Evolutionary conservation across 2,888 invertebrate genomes (phyloP).

Genomic region (Drosophila aldrichi): DNA sequence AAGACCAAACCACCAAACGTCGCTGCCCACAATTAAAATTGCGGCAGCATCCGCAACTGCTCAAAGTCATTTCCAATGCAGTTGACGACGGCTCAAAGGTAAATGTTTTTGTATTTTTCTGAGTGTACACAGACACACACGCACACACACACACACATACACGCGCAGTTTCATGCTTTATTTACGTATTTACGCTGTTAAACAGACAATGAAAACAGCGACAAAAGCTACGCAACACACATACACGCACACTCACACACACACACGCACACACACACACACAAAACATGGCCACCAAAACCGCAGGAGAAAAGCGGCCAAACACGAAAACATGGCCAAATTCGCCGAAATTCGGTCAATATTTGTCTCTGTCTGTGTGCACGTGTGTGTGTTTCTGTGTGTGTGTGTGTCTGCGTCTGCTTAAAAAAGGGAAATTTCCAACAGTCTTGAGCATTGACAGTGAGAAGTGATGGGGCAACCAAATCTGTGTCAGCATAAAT

Average conservation of each 20-base stretch:
- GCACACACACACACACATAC: not conserved
- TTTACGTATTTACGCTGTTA: conserved; percentile 48
- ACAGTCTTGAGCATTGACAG: conserved; percentile 31
- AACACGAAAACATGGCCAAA: conserved; percentile 52
- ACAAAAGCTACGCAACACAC: conserved; percentile 38
- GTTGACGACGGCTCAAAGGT: conserved; percentile 35
- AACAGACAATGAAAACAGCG: conserved; percentile 54
- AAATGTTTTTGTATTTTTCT: conserved; percentile 19
- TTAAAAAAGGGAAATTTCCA: conserved; percentile 52
- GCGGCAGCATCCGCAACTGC: conserved; percentile 5
- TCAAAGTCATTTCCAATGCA: not conserved
- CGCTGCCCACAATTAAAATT: conserved; percentile 42
- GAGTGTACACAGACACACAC: conserved; percentile 1
- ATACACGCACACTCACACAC: conserved; percentile 26
- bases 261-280: conserved; percentile 29
- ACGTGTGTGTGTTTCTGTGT: conserved; percentile 10
- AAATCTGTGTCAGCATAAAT: conserved; percentile 63
- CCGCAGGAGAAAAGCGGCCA: conserved; percentile 43
- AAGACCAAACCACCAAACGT: conserved; percentile 32
- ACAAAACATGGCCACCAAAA: conserved; percentile 46
- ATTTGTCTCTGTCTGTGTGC: conserved; percentile 48
- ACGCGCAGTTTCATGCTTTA: conserved; percentile 39
- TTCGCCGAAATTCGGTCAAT: conserved; percentile 76
- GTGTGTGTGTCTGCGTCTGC: conserved; percentile 13
- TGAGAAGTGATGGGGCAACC: conserved; percentile 15